These are phyloP conservation scores for Coenonympha arcania DNA, from an alignment of 2,888 invertebrate species.

Conservation along the genomic window DNA sequence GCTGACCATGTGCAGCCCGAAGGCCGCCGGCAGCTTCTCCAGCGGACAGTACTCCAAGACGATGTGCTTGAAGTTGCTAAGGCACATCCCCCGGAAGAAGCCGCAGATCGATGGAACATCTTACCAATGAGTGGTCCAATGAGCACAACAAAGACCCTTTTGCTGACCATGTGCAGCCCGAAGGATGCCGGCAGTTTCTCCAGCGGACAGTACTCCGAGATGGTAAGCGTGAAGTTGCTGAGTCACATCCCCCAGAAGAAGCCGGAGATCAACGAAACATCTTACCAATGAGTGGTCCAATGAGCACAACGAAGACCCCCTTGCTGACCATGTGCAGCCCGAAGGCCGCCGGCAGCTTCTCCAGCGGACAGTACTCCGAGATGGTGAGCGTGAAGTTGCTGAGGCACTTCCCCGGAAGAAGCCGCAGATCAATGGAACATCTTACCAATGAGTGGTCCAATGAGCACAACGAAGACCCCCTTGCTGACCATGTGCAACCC, in stretches of 20 bases:
- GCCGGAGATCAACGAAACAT: slow-evolving; percentile 78
- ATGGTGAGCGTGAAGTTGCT: slow-evolving; percentile 86
- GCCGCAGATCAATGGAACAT: slow-evolving; percentile 78
- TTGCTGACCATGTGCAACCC: slow-evolving; percentile 85
- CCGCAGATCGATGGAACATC: no score
- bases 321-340: slow-evolving; percentile 85
- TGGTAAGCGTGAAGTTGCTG: slow-evolving; percentile 84
- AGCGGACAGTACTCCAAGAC: slow-evolving; percentile 81
- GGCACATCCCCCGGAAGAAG: no score
- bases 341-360: slow-evolving; percentile 83
- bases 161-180: slow-evolving; percentile 84
- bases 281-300: slow-evolving; percentile 81
- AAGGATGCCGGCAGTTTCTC: slow-evolving; percentile 84
- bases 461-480: slow-evolving; percentile 78
- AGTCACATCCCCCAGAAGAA: slow-evolving; percentile 86
- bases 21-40: slow-evolving; percentile 83
- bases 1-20: slow-evolving; percentile 84
- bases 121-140: slow-evolving; percentile 81
- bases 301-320: slow-evolving; percentile 78
- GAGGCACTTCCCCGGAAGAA: slow-evolving; percentile 85
- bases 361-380: slow-evolving; percentile 81
- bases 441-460: slow-evolving; percentile 81
- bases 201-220: slow-evolving; percentile 82
- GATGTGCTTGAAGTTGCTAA: no score
- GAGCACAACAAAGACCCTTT: slow-evolving; percentile 79